A percentile compares a stretch with the other conserved stretches of the same genome.
Evolutionary conservation across 2,888 invertebrate species (phyloP).

Genomic region (Drosophila putrida): DNA sequence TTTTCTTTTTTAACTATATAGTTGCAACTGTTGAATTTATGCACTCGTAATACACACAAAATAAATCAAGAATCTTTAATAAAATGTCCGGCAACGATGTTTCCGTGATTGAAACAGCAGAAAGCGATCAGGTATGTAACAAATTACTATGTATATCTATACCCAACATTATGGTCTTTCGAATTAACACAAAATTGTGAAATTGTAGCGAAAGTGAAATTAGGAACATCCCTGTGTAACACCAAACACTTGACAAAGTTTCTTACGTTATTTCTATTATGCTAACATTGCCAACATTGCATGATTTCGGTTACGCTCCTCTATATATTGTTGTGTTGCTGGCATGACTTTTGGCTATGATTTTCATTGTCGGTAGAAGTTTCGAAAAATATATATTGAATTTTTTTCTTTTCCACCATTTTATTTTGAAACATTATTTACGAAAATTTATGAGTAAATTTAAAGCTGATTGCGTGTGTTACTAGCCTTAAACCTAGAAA

Average conservation of each 20-base stretch:
- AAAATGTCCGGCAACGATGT: conserved; percentile 75
- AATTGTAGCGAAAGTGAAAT: background rate
- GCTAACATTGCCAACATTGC: conserved; percentile 18
- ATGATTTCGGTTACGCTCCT: conserved; percentile 20
- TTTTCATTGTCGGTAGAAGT: conserved; percentile 6
- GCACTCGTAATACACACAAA: conserved; percentile 35
- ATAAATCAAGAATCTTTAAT: conserved; percentile 19
- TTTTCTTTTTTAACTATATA: conserved; percentile 34
- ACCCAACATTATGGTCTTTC: background rate
- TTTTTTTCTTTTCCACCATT: background rate
- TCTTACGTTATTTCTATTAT: conserved; percentile 22
- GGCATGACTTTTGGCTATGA: conserved; percentile 29
- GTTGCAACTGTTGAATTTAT: conserved; percentile 44
- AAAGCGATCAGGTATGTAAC: conserved; percentile 76
- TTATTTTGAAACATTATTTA: conserved; percentile 31
- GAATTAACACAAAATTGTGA: background rate
- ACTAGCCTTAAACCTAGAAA: conserved; percentile 42
- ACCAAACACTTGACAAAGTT: conserved; percentile 9
- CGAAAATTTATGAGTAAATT: conserved; percentile 56
- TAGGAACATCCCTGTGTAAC: background rate
- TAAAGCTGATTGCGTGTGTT: conserved; percentile 34
- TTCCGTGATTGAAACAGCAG: conserved; percentile 72
- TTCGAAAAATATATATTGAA: background rate
- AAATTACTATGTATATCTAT: background rate
- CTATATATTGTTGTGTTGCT: conserved; percentile 15